Evolutionary conservation across 2,797 vertebrate species (phyloP).

Genomic region (Pogonophryne albipinna): DNA sequence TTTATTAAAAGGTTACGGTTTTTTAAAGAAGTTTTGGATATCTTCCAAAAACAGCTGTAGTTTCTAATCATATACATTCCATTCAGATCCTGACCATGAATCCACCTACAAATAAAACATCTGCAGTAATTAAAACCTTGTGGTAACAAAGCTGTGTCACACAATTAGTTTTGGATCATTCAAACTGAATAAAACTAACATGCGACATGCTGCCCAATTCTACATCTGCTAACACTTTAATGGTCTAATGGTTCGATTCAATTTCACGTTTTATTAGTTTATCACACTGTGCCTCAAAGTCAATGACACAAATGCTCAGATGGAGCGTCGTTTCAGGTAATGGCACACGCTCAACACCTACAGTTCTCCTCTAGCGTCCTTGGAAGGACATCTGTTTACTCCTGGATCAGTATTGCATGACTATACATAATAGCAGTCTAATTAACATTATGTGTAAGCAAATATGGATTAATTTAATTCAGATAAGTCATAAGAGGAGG

Average conservation of each 20-base stretch:
- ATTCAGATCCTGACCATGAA: slow-evolving; percentile 14
- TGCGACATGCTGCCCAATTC: slow-evolving; percentile 69
- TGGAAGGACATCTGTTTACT: slow-evolving; percentile 57
- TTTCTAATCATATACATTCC: slow-evolving; percentile 16
- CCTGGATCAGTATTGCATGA: slow-evolving; percentile 32
- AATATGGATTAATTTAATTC: slow-evolving; percentile 26
- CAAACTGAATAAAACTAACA: slow-evolving; percentile 64
- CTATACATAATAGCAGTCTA: slow-evolving; percentile 17
- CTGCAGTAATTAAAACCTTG: slow-evolving; percentile 46
- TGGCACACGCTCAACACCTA: slow-evolving; percentile 40
- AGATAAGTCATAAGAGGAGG: slow-evolving; percentile 3
- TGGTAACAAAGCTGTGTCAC: slow-evolving; percentile 44
- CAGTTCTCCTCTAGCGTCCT: slow-evolving; percentile 51
- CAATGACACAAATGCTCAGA: slow-evolving; percentile 52
- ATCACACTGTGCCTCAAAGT: slow-evolving; percentile 62
- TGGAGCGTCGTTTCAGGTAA: slow-evolving; percentile 54
- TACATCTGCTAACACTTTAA: slow-evolving; percentile 52
- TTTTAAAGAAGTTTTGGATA: background rate
- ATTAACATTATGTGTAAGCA: slow-evolving; percentile 26
- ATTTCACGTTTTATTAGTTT: slow-evolving; percentile 46
- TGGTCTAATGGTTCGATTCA: slow-evolving; percentile 51
- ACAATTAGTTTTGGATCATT: slow-evolving; percentile 52
- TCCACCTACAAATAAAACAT: slow-evolving; percentile 31
- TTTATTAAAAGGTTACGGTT: background rate
- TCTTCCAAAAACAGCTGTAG: slow-evolving; percentile 7